phyloP scores from a whole-genome alignment of 2,113 vertebrate species.

The Poeciliopsis turrubarensis region DNA sequence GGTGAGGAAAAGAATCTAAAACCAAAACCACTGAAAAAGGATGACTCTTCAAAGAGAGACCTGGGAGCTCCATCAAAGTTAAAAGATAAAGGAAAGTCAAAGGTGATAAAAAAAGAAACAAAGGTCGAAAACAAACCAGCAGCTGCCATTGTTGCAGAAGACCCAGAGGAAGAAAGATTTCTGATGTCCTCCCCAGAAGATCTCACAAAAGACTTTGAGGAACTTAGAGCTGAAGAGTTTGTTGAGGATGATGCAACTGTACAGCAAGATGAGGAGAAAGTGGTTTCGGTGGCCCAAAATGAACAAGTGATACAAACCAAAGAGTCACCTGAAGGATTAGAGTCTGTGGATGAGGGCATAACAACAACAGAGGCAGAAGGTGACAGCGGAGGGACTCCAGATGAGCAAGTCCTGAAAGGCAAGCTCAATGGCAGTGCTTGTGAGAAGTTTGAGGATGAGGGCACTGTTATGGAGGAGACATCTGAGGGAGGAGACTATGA shows the following conservation, averaged over 20 bases:
- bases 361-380: slow-evolving; percentile 92
- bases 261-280: slow-evolving; percentile 73
- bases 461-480: slow-evolving; percentile 90
- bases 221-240: slow-evolving; percentile 87
- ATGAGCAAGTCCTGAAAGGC: slow-evolving; percentile 83
- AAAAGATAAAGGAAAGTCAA: slow-evolving; percentile 89
- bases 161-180: slow-evolving; percentile 85
- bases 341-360: slow-evolving; percentile 94
- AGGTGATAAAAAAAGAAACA: slow-evolving; percentile 85
- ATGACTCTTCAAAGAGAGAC: slow-evolving; percentile 86
- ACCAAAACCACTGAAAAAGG: slow-evolving; percentile 89
- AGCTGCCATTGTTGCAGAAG: slow-evolving; percentile 65
- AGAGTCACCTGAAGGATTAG: slow-evolving; percentile 83
- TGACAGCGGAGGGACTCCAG: slow-evolving; percentile 88
- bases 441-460: slow-evolving; percentile 94
- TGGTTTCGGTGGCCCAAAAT: slow-evolving; percentile 72
- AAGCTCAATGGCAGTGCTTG: slow-evolving; percentile 82
- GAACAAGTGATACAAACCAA: slow-evolving; percentile 82
- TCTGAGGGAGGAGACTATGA: slow-evolving; percentile 91
- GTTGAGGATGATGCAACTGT: slow-evolving; percentile 79
- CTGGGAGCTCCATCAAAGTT: slow-evolving; percentile 76
- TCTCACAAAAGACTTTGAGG: slow-evolving; percentile 95
- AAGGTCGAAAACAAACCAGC: slow-evolving; percentile 73
- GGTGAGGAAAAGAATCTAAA: slow-evolving; percentile 87
- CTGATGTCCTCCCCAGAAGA: slow-evolving; percentile 96